Evolutionary conservation across 2,888 invertebrate species (phyloP).

Genomic region (Drosophila pullipes): DNA sequence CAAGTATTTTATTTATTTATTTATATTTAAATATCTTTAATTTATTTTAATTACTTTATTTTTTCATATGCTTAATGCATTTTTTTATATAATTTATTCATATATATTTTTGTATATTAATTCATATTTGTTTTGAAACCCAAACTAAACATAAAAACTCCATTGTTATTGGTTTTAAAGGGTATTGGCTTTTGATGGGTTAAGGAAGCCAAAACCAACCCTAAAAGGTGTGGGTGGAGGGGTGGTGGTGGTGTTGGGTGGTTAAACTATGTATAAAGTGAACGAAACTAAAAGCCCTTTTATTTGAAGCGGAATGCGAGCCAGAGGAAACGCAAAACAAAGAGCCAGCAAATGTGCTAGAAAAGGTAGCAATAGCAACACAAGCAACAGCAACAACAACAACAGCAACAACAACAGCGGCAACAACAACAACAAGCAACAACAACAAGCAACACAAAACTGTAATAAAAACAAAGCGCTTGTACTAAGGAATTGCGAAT

Average conservation of each 20-base stretch:
- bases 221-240: background rate
- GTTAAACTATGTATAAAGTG: conserved; percentile 50
- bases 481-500: conserved; percentile 34
- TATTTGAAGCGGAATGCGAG: conserved; percentile 57
- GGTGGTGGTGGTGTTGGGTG: background rate
- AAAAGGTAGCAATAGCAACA: conserved; percentile 43
- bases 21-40: background rate
- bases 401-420: background rate
- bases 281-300: conserved; percentile 44
- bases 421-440: conserved; percentile 25
- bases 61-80: background rate
- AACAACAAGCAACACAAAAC: conserved; percentile 12
- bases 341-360: conserved; percentile 48
- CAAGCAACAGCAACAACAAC: conserved; percentile 21
- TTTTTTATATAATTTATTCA: background rate
- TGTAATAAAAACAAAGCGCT: conserved; percentile 33
- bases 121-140: too few relatives aligned
- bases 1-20: background rate
- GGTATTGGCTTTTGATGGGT: background rate
- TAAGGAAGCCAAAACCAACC: conserved; percentile 33
- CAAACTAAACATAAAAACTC: background rate
- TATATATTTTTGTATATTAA: background rate
- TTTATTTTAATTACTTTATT: background rate
- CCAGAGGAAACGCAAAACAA: conserved; percentile 53
- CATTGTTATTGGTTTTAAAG: background rate